Percentiles rank a stretch among this genome's conserved stretches.
These are phyloP conservation scores for Papilio gigon DNA, from an alignment of 2,888 invertebrate species.

Conservation along the genomic window DNA sequence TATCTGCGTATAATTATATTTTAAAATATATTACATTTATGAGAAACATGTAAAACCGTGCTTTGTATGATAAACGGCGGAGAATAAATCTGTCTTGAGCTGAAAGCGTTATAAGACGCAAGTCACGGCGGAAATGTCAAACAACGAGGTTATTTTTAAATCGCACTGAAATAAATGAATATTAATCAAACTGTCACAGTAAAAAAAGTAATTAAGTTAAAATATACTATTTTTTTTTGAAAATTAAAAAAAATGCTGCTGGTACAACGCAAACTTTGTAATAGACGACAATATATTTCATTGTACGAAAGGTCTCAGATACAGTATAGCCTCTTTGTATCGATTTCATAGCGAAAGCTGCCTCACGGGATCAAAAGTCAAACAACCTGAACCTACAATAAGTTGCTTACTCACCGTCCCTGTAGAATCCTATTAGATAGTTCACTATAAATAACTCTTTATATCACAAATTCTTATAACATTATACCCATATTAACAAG, in stretches of 20 bases:
- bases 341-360: slow-evolving; percentile 38
- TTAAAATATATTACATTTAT: background rate
- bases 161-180: too few species aligned
- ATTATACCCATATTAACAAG: background rate
- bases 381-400: slow-evolving; percentile 28
- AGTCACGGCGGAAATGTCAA: background rate
- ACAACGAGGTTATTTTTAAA: too few species aligned
- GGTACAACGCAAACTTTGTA: background rate
- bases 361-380: slow-evolving; percentile 38
- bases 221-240: too few species aligned
- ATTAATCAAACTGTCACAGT: too few species aligned
- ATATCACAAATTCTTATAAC: background rate
- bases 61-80: background rate
- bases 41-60: background rate
- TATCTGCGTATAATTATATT: too few species aligned
- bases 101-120: background rate
- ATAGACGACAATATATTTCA: background rate
- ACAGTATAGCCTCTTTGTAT: slow-evolving; percentile 16
- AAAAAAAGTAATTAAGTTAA: too few species aligned
- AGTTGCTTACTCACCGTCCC: slow-evolving; percentile 6
- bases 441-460: background rate
- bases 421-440: slow-evolving; percentile 17
- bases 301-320: background rate
- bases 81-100: too few species aligned
- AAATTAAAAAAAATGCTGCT: too few species aligned